Conservation (phyloP, 2,113 vertebrate species). For the Triplophysa siluroides region DNA sequence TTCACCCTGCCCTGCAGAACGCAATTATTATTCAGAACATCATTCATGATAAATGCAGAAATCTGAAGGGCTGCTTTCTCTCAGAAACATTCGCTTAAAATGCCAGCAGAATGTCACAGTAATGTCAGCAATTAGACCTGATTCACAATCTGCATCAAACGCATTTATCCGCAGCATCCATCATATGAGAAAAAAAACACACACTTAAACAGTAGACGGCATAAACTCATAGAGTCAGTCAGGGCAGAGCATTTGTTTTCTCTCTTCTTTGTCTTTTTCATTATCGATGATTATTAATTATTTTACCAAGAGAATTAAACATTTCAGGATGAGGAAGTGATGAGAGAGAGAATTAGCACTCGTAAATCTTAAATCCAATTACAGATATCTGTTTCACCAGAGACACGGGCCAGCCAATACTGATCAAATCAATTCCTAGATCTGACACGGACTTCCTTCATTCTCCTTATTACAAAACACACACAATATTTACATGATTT, state of each 20-base stretch:
- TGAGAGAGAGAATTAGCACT: background rate
- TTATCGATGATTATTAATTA: conserved; percentile 3
- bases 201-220: background rate
- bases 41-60: conserved; percentile 1
- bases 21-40: conserved; percentile 16
- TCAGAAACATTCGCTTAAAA: conserved; percentile 59
- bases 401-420: background rate
- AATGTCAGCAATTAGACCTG: conserved; percentile 63
- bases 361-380: conserved; percentile 6
- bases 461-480: too few species aligned
- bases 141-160: conserved; percentile 43
- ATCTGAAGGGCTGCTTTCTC: conserved; percentile 15
- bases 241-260: background rate
- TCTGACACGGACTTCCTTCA: background rate
- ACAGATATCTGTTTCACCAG: background rate
- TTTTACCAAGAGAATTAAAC: background rate
- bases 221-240: background rate
- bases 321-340: conserved; percentile 1
- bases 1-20: conserved; percentile 20
- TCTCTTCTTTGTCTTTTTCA: too few species aligned
- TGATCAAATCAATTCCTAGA: background rate
- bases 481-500: too few species aligned
- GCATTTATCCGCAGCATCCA: conserved; percentile 31
- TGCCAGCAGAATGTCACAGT: conserved; percentile 62
- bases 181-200: conserved; percentile 51